phyloP scores from a whole-genome alignment of 2,888 invertebrate species.

The Hipparchia sbordonii region DNA sequence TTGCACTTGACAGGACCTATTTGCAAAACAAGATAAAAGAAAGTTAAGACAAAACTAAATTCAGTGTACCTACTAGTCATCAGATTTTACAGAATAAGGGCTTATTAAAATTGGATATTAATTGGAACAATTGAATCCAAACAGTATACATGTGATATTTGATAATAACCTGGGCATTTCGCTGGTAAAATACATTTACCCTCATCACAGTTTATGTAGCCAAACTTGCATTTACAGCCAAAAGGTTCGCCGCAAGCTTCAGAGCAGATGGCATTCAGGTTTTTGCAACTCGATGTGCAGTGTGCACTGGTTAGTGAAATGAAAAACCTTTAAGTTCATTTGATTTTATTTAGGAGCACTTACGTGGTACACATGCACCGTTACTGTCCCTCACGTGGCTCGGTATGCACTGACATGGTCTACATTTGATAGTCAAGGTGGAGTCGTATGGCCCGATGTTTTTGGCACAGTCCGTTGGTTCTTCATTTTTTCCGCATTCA shows the following conservation, averaged over 20 bases:
- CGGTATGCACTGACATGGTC: constrained; percentile 5
- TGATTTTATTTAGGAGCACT: not conserved
- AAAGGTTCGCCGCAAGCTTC: not conserved
- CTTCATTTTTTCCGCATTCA: constrained; percentile 1
- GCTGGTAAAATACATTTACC: not conserved
- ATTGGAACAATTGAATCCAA: too few relatives aligned
- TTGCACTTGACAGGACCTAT: not conserved
- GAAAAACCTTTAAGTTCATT: too few relatives aligned
- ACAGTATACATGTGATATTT: not conserved
- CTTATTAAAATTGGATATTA: too few relatives aligned
- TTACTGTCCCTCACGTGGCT: not conserved
- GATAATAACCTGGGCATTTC: not conserved
- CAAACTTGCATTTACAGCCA: not conserved
- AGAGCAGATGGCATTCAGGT: not conserved
- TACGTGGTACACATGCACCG: constrained; percentile 1
- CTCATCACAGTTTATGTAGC: not conserved
- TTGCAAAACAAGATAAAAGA: not conserved
- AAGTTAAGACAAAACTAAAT: too few relatives aligned
- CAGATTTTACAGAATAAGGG: too few relatives aligned
- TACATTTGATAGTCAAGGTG: not conserved
- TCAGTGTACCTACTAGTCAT: too few relatives aligned
- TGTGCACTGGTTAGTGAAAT: not conserved
- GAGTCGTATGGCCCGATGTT: not conserved
- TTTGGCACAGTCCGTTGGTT: constrained; percentile 4
- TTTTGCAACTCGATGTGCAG: not conserved